A percentile compares a stretch with the other conserved stretches of the same genome.
Evolutionary conservation across 2,888 invertebrate genomes (phyloP).

Genomic region (Eupithecia vulgata): DNA sequence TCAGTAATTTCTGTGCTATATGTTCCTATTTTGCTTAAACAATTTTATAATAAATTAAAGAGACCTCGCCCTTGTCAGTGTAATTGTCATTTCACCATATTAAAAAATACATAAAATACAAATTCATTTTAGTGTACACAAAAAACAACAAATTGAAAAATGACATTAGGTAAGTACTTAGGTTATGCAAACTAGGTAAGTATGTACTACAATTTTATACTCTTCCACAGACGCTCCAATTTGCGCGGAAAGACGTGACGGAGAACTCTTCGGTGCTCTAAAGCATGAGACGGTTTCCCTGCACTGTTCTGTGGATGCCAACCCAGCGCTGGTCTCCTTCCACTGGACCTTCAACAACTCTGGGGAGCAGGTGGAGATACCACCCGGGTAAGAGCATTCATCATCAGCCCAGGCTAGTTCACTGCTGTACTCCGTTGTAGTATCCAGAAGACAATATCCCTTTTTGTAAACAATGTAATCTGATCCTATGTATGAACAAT

Average conservation of each 20-base stretch:
- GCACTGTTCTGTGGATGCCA: slow-evolving; percentile 94
- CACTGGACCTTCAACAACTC: slow-evolving; percentile 97
- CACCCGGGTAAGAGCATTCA: slow-evolving; percentile 80
- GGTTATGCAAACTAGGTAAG: neutral
- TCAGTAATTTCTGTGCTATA: too few relatives aligned
- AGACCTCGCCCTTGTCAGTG: too few relatives aligned
- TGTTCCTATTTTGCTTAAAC: too few relatives aligned
- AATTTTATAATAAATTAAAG: too few relatives aligned
- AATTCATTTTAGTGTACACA: too few relatives aligned
- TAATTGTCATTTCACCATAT: too few relatives aligned
- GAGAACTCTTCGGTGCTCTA: slow-evolving; percentile 92
- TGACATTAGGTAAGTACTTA: too few relatives aligned
- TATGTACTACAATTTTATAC: neutral
- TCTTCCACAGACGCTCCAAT: slow-evolving; percentile 88
- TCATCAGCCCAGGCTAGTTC: neutral
- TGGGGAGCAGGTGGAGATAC: slow-evolving; percentile 92
- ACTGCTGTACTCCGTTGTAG: neutral
- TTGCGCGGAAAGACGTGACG: slow-evolving; percentile 89
- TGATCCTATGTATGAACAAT: neutral
- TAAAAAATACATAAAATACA: too few relatives aligned
- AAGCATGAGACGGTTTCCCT: slow-evolving; percentile 94
- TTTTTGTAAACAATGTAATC: neutral
- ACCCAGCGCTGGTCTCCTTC: slow-evolving; percentile 93
- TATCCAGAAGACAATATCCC: neutral
- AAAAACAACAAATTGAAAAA: too few relatives aligned